Evolutionary conservation across 2,113 vertebrate genomes (phyloP).

Genomic region (Cisticola juncidis): DNA sequence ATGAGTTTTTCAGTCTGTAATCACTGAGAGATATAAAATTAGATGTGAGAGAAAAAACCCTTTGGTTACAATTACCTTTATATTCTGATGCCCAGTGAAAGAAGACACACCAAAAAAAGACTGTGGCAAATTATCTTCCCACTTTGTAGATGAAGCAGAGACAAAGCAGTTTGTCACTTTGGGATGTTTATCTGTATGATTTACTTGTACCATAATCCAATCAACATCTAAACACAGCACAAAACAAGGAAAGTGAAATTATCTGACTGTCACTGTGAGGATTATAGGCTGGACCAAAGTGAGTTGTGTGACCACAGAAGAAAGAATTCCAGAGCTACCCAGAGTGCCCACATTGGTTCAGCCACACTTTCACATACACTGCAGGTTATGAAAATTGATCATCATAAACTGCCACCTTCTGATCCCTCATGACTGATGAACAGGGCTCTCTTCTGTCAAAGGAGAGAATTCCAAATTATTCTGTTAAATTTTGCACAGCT

Average conservation of each 20-base stretch:
- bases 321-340: neutral
- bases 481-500: neutral
- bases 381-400: neutral
- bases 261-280: neutral
- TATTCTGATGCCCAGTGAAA: neutral
- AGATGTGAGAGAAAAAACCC: neutral
- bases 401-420: neutral
- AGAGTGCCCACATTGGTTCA: neutral
- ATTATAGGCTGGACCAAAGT: neutral
- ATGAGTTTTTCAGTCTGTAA: neutral
- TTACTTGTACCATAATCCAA: neutral
- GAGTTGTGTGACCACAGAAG: neutral
- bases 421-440: neutral
- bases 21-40: neutral
- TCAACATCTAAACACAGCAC: neutral
- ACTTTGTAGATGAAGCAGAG: neutral
- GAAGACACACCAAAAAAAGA: neutral
- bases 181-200: neutral
- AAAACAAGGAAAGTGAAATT: neutral
- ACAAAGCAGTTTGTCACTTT: neutral
- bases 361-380: neutral
- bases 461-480: neutral
- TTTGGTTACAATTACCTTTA: neutral
- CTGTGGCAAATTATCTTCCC: neutral
- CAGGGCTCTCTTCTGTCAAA: neutral